Evolutionary conservation across 2,797 vertebrate species (phyloP), one percentile per base, ranked within the genome.

Genomic region (Tapera naevia): DNA sequence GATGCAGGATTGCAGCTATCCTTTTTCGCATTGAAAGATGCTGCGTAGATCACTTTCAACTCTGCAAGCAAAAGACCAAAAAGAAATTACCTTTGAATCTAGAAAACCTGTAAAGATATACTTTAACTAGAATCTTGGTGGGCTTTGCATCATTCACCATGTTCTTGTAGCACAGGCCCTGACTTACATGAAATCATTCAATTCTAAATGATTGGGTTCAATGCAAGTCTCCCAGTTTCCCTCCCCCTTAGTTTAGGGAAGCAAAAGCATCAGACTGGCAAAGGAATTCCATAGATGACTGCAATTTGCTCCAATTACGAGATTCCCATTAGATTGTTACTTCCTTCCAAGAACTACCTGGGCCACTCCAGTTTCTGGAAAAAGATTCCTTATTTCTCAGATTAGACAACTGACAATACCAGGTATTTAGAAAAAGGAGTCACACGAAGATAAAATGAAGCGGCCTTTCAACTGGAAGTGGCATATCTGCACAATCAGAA

Each of bases 11-110:
- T 91, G 76, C 28, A 98, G 97, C 97, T 72, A 97, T 96, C 51
- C 41, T 97, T 80, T 95, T 81, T 67, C 88, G 48, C 95, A 88
- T 25, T 95, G 94, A 88, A 53, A 65, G 22, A 11, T 79, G 48
- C 35, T 88, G 78, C 95, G 96, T 53, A 97, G 97, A 95, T 97
- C 95, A 86, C 88, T 98, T 48, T 98, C 94, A 79, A 50, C 97
- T 97, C 99, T 99, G 97, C 22, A 95, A 95, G 43, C 85, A 94
- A 91, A 95, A 80, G 72, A 70, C 95, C 19, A 30, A 10, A 23
- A 76, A 88, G 5, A 78, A 48, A 23, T 23, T 66, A 65, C 11
- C 16, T n/a, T 2, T 30, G 12, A 57, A n/a, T 46, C 37, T 33
- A 64, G 30, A 54, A 80, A 41, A 61, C 7, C 11, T 45, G 5